These are phyloP conservation scores for Acropternis orthonyx DNA, from an alignment of 2,797 vertebrate genomes.

Conservation along the genomic window DNA sequence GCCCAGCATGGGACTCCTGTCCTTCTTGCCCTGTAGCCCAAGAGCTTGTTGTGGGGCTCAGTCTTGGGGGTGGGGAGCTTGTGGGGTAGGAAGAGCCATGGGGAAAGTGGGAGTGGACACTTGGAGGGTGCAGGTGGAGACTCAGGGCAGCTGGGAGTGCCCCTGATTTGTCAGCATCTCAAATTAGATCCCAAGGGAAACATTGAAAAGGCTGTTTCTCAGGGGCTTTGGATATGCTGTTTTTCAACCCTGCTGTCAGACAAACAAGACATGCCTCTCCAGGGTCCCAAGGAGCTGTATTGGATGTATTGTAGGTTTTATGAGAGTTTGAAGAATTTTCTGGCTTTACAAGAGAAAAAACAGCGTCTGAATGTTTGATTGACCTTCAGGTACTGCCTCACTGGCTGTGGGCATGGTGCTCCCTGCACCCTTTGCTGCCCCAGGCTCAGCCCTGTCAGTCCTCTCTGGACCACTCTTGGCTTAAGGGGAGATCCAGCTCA, in stretches of 20 bases:
- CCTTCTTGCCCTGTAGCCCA: not conserved
- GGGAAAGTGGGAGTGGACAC: not conserved
- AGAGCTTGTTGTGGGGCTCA: not conserved
- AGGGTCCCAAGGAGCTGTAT: not conserved
- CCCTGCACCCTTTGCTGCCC: not conserved
- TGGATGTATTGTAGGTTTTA: not conserved
- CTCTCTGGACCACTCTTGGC: not conserved
- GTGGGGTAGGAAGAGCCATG: not conserved
- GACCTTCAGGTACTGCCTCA: not conserved
- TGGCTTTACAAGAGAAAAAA: not conserved
- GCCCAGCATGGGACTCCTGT: accelerated
- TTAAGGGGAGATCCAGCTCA: not conserved
- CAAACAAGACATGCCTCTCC: not conserved
- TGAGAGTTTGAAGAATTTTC: not conserved
- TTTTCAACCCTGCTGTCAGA: not conserved
- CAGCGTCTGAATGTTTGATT: not conserved
- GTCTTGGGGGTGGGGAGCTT: not conserved
- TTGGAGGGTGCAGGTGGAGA: not conserved
- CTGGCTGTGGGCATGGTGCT: not conserved
- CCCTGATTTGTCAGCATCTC: not conserved
- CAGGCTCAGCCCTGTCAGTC: not conserved
- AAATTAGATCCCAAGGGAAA: not conserved
- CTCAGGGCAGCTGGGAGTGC: not conserved
- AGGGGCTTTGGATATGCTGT: not conserved
- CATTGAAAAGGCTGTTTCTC: not conserved